A percentile compares a stretch with the other conserved stretches of the same genome.
Evolutionary conservation across 1,140 invertebrate species (phyloP).

Genomic region (Rhyacophila brunnea): DNA sequence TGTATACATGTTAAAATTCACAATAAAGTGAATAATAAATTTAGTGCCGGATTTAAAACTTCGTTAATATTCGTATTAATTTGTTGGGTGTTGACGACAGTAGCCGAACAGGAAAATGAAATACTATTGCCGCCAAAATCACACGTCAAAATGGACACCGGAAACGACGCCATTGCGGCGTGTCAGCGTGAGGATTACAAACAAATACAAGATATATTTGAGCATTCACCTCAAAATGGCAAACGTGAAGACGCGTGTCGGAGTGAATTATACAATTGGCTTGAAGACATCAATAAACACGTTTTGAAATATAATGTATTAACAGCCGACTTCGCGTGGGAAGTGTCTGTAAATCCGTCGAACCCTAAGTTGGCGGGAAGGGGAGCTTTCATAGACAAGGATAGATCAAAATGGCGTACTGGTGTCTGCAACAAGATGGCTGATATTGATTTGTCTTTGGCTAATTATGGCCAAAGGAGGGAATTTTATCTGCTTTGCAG

Average conservation of each 20-base stretch:
- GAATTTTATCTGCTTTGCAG: constrained; percentile 28
- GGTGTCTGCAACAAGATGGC: constrained; percentile 10
- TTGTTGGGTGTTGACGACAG: no score
- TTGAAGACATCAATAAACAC: constrained; percentile 23
- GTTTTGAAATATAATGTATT: constrained; percentile 21
- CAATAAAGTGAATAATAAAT: no score
- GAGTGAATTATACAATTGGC: constrained; percentile 10
- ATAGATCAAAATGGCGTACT: constrained; percentile 18
- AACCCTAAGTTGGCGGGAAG: constrained; percentile 6
- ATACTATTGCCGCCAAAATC: no score
- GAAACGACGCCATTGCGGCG: no score
- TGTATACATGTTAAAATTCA: no score
- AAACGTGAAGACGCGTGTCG: background rate
- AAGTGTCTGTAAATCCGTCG: constrained; percentile 13
- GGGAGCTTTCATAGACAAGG: constrained; percentile 7
- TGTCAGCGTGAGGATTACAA: no score
- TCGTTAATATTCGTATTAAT: no score
- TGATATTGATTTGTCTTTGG: background rate
- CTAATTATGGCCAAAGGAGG: constrained; percentile 16
- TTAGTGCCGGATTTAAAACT: no score
- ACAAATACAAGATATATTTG: background rate
- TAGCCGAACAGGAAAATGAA: no score
- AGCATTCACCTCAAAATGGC: background rate
- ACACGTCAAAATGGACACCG: no score
- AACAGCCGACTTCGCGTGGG: constrained; percentile 28